Evolutionary conservation across 2,113 vertebrate species (phyloP), one percentile per base, ranked within the genome.

Genomic region (Anoura caudifer): DNA sequence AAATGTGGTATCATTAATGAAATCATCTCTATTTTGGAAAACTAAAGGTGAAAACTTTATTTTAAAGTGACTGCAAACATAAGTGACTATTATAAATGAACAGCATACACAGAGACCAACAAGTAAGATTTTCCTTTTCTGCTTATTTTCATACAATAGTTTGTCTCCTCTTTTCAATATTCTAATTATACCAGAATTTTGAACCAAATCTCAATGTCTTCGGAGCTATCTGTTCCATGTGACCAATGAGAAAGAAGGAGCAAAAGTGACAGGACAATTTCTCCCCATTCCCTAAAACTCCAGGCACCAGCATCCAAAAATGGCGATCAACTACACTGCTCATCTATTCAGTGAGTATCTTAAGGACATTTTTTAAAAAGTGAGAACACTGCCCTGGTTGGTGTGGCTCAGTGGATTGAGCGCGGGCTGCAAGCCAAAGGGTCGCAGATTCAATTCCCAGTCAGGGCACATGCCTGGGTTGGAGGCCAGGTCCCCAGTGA

Each of bases 81-180:
- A 91, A 33, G 24, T 0, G 26, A 87, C 65, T 91, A 72, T n/a
- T 36, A 4, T 19, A 92, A 92, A 95, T 24, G 83, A 93, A 87
- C 0, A 79, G 14, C n/a, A 79, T 28, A 59, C 16, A 65, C 26
- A 89, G 14, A 95, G 0, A 81, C n/a, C n/a, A n/a, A 3, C 2
- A 80, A 80, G 16, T 56, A 31, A 80, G 33, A 87, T 24, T 72
- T 95, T 85, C 33, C 63, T 90, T 94, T 96, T 72, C 82, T 89
- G 45, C 19, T 93, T 94, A 91, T 59, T 96, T 96, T 89, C 95
- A 47, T 54, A 77, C 96, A 94, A 93, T 20, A 94, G 6, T 65
- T 36, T 87, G 36, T 22, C 38, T 95, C 63, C 70, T 95, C 92
- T 75, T 87, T 90, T 92, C 83, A 70, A 90, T 45, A 16, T 96